Conservation (phyloP, 35 echinoderm and acorn worm species). For the Eucidaris tribuloides region DNA sequence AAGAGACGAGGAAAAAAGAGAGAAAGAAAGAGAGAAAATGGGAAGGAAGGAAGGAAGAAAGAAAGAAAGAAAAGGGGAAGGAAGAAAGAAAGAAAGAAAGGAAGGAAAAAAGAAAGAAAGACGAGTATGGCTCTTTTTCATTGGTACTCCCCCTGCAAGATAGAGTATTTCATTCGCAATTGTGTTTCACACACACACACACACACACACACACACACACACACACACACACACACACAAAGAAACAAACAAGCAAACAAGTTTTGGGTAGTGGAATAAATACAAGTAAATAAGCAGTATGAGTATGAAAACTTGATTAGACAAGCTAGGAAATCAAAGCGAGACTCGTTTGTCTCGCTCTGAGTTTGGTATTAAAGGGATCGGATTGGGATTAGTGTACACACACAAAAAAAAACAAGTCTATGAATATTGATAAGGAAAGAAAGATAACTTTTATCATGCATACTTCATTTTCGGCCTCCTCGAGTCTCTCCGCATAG, state of each 20-base stretch:
- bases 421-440: too few species aligned
- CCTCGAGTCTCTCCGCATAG: neutral
- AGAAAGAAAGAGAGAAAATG: neutral
- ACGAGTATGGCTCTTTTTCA: neutral
- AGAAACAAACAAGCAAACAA: neutral
- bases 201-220: neutral
- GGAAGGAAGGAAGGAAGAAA: neutral
- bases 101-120: neutral
- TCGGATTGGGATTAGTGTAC: neutral
- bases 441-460: too few species aligned
- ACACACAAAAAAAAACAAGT: too few species aligned
- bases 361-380: neutral
- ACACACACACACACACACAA: neutral
- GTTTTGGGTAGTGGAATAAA: neutral
- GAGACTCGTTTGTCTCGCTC: neutral
- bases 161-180: neutral
- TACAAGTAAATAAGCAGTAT: neutral
- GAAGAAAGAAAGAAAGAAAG: neutral
- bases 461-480: neutral
- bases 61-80: neutral
- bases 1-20: neutral
- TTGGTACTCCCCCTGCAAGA: neutral
- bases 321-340: neutral
- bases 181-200: neutral
- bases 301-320: neutral